Base-by-base conservation (phyloP, 2,888 invertebrate species). In the Trimorus sp. region DNA sequence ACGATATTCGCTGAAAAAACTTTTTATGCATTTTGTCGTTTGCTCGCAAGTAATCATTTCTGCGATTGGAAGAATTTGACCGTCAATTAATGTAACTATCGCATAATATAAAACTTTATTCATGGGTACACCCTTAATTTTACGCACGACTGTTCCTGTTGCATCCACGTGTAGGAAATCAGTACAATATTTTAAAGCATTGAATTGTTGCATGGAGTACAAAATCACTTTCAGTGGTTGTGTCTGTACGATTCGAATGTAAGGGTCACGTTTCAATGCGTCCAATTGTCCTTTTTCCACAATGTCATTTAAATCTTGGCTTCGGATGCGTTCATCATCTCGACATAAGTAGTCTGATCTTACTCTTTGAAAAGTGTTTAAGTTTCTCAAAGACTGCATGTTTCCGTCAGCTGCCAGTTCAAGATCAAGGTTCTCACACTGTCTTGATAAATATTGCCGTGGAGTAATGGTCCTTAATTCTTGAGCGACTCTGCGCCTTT, bases 11-110 rank as follows among this genome's bases (percentile, higher is more conserved):
- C 15, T 12, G 11, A 66, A 37, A 54, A 66, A 53, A n/a, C 42
- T 11, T 26, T 40, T 42, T 14, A 54, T 54, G 42, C 36, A 54
- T n/a, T 42, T 66, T 12, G 53, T 53, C 3, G 36, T 54, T n/a
- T 66, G 66, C 16, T 54, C 54, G n/a, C 40, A 42, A 7, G 66
- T 66, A 16, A 66, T 36, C 66, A 66, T 66, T 42, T 66, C 66
- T 9, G 53, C 54, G 42, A 66, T 54, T 12, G 54, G 66, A 26
- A 66, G 14, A 2, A 14, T 42, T 66, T 66, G 42, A 6, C 66
- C 53, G 1, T 7, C 3, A 7, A 16, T 54, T 1, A 54, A 53
- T 1, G 42, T 54, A 0, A 54, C 42, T 2, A 54, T 26, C 1
- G 36, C 66, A 9, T 66, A 66, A 9, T 54, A 66, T 1, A 53